Percentiles rank a stretch among this genome's conserved stretches.
phyloP scores from a whole-genome alignment of 2,888 invertebrate genomes.

The Oscheius sp. region DNA sequence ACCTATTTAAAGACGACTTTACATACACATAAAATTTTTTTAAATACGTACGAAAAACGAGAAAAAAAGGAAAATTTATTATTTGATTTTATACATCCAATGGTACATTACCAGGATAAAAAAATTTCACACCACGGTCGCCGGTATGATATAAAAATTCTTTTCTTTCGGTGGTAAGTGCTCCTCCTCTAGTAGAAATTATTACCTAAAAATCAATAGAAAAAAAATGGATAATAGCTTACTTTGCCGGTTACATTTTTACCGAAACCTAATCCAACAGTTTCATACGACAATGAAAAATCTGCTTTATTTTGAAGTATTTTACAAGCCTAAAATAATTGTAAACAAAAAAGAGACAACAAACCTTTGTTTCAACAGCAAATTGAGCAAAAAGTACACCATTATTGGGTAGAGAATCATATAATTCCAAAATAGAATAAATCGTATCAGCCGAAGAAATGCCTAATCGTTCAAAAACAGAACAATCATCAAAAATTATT shows the following conservation, averaged over 20 bases:
- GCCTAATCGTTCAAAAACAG: conserved; percentile 27
- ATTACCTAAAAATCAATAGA: conserved; percentile 15
- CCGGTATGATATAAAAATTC: conserved; percentile 54
- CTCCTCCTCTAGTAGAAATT: conserved; percentile 8
- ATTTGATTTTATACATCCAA: conserved; percentile 34
- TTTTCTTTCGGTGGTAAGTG: conserved; percentile 1
- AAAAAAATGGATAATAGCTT: background rate
- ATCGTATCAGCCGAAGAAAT: background rate
- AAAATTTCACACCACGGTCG: conserved; percentile 57
- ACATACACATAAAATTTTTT: too few relatives aligned
- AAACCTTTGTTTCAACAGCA: conserved; percentile 10
- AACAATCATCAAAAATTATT: conserved; percentile 26
- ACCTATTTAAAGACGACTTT: too few relatives aligned
- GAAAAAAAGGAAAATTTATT: too few relatives aligned
- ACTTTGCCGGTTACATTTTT: conserved; percentile 59
- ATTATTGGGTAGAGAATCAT: conserved; percentile 8
- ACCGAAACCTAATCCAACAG: conserved; percentile 56
- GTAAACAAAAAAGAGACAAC: background rate
- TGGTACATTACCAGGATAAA: conserved; percentile 50
- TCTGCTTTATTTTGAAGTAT: conserved; percentile 35
- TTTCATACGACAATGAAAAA: conserved; percentile 36
- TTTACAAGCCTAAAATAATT: conserved; percentile 11
- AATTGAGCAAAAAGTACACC: conserved; percentile 23
- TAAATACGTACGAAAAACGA: too few relatives aligned
- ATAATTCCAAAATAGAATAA: background rate